phyloP scores from a whole-genome alignment of 2,888 invertebrate species.

The Trissonchulus latispiculum region DNA sequence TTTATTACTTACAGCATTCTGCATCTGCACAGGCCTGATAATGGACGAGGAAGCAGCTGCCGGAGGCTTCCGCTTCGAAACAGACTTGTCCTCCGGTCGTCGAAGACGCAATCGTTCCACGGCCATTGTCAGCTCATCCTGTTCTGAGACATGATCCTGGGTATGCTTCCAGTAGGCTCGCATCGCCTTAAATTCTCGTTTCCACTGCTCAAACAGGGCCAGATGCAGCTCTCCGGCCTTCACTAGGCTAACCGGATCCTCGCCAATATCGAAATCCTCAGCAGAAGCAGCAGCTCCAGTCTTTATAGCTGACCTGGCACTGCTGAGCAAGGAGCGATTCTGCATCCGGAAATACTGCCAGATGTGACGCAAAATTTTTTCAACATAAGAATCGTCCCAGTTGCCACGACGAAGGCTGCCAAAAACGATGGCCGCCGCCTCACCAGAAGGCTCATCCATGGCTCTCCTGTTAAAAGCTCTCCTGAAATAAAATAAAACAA shows the following conservation, averaged over 20 bases:
- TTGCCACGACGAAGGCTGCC: not conserved
- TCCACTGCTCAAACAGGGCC: slow-evolving; percentile 54
- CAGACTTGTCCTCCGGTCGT: too few relatives aligned
- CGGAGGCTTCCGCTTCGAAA: too few relatives aligned
- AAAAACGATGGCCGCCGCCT: not conserved
- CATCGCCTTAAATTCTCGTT: slow-evolving; percentile 56
- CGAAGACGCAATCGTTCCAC: slow-evolving; percentile 56
- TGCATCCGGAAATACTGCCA: slow-evolving; percentile 40
- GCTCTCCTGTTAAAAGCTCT: too few relatives aligned
- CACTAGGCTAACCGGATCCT: slow-evolving; percentile 31
- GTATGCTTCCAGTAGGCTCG: slow-evolving; percentile 20
- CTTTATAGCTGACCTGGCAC: too few relatives aligned
- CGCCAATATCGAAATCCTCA: not conserved
- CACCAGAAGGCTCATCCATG: too few relatives aligned
- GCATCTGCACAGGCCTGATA: too few relatives aligned
- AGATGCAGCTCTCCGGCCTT: slow-evolving; percentile 53
- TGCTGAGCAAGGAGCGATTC: slow-evolving; percentile 48
- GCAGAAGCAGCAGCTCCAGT: too few relatives aligned
- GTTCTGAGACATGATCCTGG: slow-evolving; percentile 11
- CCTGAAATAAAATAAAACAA: too few relatives aligned
- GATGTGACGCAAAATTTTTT: not conserved
- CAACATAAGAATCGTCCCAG: not conserved
- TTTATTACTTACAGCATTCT: too few relatives aligned
- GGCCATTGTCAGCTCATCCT: slow-evolving; percentile 64
- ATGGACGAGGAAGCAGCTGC: too few relatives aligned